A percentile compares a stretch with the other conserved stretches of the same genome.
These are phyloP conservation scores for Neosalanx taihuensis DNA, from an alignment of 2,797 vertebrate species.

Conservation along the genomic window DNA sequence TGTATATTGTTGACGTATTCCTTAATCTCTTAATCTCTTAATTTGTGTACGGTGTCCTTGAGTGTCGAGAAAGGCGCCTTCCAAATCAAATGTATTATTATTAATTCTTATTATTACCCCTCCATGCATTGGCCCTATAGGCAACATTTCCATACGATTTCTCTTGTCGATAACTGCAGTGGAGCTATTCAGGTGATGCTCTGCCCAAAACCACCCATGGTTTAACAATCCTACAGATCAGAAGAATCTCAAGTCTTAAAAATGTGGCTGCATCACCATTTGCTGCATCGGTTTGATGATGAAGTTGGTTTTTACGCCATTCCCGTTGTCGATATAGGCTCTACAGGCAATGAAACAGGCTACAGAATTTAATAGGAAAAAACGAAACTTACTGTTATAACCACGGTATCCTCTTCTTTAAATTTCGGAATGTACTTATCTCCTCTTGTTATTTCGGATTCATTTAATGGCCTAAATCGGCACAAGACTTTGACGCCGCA, in stretches of 20 bases:
- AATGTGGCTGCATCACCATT: neutral
- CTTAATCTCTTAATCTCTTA: too few species aligned
- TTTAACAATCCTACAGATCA: neutral
- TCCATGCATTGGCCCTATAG: neutral
- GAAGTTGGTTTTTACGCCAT: neutral
- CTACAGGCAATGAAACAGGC: neutral
- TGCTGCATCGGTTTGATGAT: neutral
- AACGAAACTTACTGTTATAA: constrained; percentile 74
- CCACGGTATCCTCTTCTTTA: constrained; percentile 78
- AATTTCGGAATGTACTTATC: constrained; percentile 81
- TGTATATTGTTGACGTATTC: too few species aligned
- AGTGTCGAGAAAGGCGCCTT: too few species aligned
- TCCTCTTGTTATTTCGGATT: constrained; percentile 77
- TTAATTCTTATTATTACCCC: too few species aligned
- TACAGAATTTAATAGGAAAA: neutral
- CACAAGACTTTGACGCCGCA: constrained; percentile 86
- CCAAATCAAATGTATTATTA: too few species aligned
- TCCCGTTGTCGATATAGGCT: neutral
- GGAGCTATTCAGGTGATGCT: neutral
- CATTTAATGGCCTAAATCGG: constrained; percentile 81
- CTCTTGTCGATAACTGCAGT: neutral
- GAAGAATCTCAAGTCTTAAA: neutral
- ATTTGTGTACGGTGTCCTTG: too few species aligned
- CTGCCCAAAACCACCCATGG: neutral
- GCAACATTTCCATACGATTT: neutral